Base-by-base conservation (phyloP, 1,140 invertebrate genomes). In the Delia radicum region DNA sequence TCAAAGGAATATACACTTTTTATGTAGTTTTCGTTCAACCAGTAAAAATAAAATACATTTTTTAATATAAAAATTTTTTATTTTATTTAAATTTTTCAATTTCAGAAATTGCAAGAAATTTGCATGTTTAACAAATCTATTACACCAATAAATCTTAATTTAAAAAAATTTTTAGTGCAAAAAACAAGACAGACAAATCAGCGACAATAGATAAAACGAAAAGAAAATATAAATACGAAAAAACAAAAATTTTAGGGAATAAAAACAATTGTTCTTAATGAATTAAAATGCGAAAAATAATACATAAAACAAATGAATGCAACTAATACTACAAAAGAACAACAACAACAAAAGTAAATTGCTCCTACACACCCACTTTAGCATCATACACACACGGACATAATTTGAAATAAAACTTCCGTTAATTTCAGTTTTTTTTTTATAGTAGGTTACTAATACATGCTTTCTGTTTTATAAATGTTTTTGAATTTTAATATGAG, bases 131-230 rank as follows among this genome's bases (percentile, higher is more conserved):
- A 37, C 33, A 1, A 10, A 37, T 2, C 8, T 37, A 37, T n/a
- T n/a, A n/a, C n/a, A n/a, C n/a, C 29, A 31, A 67, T 67, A 67
- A 67, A 29, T 67, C 28, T 31, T 18, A 31, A n/a, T 69, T 69
- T 69, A 67, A 67, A 67, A 31, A 69, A n/a, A 33, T 5, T 55
- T 55, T 10, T 55, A 55, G 48, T 55, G n/a, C 7, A 69, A 33
- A 28, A 37, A 69, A 6, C 63, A 67, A 67, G 65, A 33, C 65
- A 69, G 65, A 69, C 65, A 69, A 12, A 69, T 24, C 10, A 69
- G 65, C 65, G 65, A 69, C 65, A 69, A 69, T 69, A 33, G 27
- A n/a, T n/a, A n/a, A n/a, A n/a, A 69, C n/a, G n/a, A n/a, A n/a
- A n/a, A 33, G 4, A 13, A 10, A 3, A 10, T 37, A 10, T 7